Evolutionary conservation across 2,888 invertebrate species (phyloP).

Genomic region (Uropetala carovei): DNA sequence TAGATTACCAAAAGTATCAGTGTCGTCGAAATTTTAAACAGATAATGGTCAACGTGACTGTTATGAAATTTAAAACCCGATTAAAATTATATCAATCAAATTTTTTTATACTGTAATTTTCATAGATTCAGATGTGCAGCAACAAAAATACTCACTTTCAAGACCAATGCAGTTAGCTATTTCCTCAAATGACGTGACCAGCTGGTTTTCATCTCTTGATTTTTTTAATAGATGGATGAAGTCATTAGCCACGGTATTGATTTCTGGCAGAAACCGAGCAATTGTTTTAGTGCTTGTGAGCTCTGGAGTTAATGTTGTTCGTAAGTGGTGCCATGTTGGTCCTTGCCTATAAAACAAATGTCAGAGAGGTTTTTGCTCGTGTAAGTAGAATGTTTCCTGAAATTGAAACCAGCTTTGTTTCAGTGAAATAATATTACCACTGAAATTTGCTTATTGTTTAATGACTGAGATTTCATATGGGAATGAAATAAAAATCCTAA

Average conservation of each 20-base stretch:
- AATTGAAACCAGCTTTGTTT: too few species aligned
- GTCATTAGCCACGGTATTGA: slow-evolving; percentile 87
- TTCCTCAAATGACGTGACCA: slow-evolving; percentile 82
- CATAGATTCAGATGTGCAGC: not conserved
- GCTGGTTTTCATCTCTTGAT: slow-evolving; percentile 76
- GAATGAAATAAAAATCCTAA: too few species aligned
- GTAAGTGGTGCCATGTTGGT: slow-evolving; percentile 85
- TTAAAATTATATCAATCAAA: not conserved
- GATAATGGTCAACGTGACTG: too few species aligned
- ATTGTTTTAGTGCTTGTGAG: slow-evolving; percentile 87
- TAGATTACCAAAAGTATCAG: too few species aligned
- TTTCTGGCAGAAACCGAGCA: slow-evolving; percentile 84
- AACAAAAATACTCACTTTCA: slow-evolving; percentile 80
- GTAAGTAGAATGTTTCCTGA: too few species aligned
- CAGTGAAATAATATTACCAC: too few species aligned
- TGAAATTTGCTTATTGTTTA: too few species aligned
- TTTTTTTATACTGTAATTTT: not conserved
- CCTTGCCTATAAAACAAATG: slow-evolving; percentile 80
- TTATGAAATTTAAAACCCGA: too few species aligned
- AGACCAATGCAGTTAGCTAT: slow-evolving; percentile 87
- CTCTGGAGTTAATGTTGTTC: slow-evolving; percentile 84
- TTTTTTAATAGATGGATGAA: slow-evolving; percentile 82
- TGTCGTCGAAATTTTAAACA: too few species aligned
- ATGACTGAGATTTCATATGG: too few species aligned
- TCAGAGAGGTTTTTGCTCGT: not conserved